Evolutionary conservation across 2,113 vertebrate genomes (phyloP), one percentile per base, ranked within the genome.

Genomic region (Lepidothrix coronata): DNA sequence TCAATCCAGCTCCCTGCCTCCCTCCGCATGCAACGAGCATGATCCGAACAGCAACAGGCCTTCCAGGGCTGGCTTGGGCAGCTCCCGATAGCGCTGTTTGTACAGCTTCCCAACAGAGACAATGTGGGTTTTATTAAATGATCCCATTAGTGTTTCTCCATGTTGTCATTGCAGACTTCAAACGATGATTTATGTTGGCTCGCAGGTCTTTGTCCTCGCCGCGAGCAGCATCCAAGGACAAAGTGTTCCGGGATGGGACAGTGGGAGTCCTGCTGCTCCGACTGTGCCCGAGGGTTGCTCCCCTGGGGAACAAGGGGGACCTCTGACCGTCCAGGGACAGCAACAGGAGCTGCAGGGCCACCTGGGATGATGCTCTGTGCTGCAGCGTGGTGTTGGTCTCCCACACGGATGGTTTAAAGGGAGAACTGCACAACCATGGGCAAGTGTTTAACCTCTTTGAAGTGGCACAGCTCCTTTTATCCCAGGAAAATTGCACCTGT

Each of bases 111-210:
- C 76, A 3, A 94, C 75, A 88, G 93, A 96, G 95, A 96, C 93
- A 96, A 96, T 96, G 96, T 97, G 96, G 91, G 67, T 94, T 89
- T 94, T 92, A 96, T 96, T 97, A 97, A 96, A 93, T 14, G 44
- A 94, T 91, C 95, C 93, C 91, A 89, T 93, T 96, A 96, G 93
- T 86, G 95, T 94, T 96, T 92, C 95, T 96, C 96, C 90, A 25
- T 97, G 96, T 89, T 96, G 96, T 96, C 96, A 77, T 20, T 96
- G 92, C 85, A 77, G 95, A 96, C 96, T 96, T 96, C 93, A 96
- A 96, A 94, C 85, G 6, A 81, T 96, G 96, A 96, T 97, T 96
- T 97, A 96, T 96, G 93, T 96, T 96, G 96, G 95, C 95, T 97
- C 92, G 4, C 59, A 37, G 93, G 90, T 86, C 96, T 92, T 86